Evolutionary conservation across 2,113 vertebrate species (phyloP).

Genomic region (Brachypodius melanocephalos): DNA sequence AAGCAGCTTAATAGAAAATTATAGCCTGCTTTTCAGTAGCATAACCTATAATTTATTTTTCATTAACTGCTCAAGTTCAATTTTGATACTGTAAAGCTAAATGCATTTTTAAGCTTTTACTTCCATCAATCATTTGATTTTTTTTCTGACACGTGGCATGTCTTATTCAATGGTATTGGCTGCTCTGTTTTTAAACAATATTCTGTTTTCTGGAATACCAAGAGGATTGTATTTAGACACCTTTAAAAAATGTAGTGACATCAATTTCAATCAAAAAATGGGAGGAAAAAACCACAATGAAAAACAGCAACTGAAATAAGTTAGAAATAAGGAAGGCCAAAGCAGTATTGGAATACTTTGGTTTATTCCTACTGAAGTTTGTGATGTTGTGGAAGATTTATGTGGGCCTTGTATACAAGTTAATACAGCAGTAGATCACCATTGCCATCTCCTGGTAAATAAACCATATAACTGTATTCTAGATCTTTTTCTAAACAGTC

Average conservation of each 20-base stretch:
- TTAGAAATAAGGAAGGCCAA: constrained; percentile 54
- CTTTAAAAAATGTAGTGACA: constrained; percentile 34
- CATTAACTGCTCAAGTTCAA: neutral
- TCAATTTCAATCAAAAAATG: constrained; percentile 55
- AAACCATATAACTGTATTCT: constrained; percentile 49
- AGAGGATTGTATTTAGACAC: constrained; percentile 41
- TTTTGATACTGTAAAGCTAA: neutral
- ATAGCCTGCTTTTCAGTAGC: neutral
- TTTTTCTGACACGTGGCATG: neutral
- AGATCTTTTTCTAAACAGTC: constrained; percentile 44
- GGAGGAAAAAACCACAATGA: neutral
- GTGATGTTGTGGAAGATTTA: neutral
- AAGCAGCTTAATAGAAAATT: neutral
- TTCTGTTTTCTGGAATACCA: constrained; percentile 33
- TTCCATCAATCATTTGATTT: constrained; percentile 8
- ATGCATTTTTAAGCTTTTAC: neutral
- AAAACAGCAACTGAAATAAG: constrained; percentile 55
- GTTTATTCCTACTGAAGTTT: constrained; percentile 23
- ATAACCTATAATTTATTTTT: constrained; percentile 5
- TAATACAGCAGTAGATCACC: constrained; percentile 69
- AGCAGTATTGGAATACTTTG: constrained; percentile 21
- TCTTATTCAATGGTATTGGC: constrained; percentile 7
- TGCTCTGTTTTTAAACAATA: constrained; percentile 31
- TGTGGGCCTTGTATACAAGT: neutral
- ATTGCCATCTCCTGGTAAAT: constrained; percentile 80